phyloP scores from a whole-genome alignment of 1,140 invertebrate species.

The Ceratitis capitata region DNA sequence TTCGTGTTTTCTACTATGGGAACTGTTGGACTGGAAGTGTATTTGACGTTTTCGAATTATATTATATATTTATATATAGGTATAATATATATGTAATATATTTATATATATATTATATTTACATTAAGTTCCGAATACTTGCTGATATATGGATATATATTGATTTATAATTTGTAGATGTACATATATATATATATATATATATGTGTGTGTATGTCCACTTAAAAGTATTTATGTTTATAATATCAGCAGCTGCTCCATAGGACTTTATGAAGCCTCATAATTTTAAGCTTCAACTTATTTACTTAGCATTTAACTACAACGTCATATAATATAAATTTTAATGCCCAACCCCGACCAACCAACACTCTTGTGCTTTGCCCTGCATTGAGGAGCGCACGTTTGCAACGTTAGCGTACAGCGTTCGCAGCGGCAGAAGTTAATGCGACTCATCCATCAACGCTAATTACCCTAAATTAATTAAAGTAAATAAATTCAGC shows the following conservation, averaged over 20 bases:
- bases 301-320: background rate
- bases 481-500: conserved; percentile 36
- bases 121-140: too few relatives aligned
- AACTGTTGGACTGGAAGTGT: too few relatives aligned
- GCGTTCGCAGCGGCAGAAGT: background rate
- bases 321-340: background rate
- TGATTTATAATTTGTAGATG: background rate
- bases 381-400: background rate
- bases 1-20: too few relatives aligned
- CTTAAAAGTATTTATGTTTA: too few relatives aligned
- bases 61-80: too few relatives aligned
- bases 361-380: too few relatives aligned
- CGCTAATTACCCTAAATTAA: conserved; percentile 37
- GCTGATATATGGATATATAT: too few relatives aligned
- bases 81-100: background rate
- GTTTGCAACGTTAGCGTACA: too few relatives aligned
- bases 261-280: background rate
- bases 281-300: background rate
- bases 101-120: too few relatives aligned
- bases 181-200: background rate
- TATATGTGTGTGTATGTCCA: background rate
- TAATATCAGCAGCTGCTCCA: background rate
- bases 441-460: conserved; percentile 33
- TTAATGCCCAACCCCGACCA: background rate
- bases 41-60: too few relatives aligned